These are phyloP conservation scores for Sphecodes monilicornis DNA, from an alignment of 2,888 invertebrate genomes.

Conservation along the genomic window DNA sequence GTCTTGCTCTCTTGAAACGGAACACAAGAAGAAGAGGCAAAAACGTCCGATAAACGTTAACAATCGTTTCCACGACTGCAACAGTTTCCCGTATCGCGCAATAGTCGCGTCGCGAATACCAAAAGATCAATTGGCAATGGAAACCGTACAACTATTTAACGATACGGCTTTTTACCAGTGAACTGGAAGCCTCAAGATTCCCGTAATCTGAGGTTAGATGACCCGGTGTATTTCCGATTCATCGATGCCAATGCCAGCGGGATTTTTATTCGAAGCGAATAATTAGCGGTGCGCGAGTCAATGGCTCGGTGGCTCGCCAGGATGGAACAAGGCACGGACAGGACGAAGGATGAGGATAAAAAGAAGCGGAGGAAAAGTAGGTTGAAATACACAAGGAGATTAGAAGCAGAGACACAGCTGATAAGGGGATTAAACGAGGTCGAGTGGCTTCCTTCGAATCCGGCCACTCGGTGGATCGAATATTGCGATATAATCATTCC, in stretches of 20 bases:
- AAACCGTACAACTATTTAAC: constrained; percentile 29
- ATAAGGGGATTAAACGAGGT: constrained; percentile 63
- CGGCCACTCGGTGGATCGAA: constrained; percentile 45
- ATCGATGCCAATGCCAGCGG: constrained; percentile 30
- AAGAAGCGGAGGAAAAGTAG: constrained; percentile 16
- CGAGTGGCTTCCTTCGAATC: constrained; percentile 55
- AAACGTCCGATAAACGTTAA: no score
- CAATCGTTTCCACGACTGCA: no score
- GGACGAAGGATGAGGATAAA: constrained; percentile 16
- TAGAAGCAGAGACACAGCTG: constrained; percentile 52
- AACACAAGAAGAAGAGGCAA: no score
- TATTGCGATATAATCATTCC: constrained; percentile 48
- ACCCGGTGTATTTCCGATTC: constrained; percentile 26
- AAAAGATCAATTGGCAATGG: not conserved
- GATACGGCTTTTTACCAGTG: constrained; percentile 26
- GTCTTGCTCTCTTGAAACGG: no score
- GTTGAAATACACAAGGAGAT: constrained; percentile 46
- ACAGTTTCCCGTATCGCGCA: not conserved
- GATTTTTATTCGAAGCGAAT: constrained; percentile 29
- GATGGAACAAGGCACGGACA: constrained; percentile 6
- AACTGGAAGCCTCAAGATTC: constrained; percentile 45
- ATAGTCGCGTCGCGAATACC: not conserved
- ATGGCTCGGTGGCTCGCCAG: constrained; percentile 22
- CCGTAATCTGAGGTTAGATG: constrained; percentile 40
- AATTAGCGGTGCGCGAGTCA: constrained; percentile 29